Conservation (phyloP, 2,113 vertebrate species). For the Chitala chitala region DNA sequence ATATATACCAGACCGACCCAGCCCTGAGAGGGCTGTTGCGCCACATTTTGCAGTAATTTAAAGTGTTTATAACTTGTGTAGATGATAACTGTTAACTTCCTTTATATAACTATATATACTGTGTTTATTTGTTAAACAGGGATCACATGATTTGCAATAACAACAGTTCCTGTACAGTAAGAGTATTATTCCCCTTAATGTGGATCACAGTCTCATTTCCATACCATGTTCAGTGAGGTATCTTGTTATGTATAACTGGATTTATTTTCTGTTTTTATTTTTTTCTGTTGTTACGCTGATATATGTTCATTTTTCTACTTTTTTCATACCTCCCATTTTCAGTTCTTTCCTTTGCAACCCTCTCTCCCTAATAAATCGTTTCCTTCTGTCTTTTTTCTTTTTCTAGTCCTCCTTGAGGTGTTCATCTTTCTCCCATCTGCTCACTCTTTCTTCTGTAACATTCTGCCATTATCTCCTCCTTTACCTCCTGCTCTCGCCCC, state of each 20-base stretch:
- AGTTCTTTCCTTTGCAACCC: too few relatives aligned
- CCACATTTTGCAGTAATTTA: slow-evolving; percentile 1
- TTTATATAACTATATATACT: slow-evolving; percentile 2
- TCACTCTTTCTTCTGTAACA: too few relatives aligned
- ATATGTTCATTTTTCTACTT: neutral
- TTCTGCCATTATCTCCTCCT: too few relatives aligned
- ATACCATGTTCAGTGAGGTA: too few relatives aligned
- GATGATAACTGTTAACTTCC: neutral
- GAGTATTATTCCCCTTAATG: too few relatives aligned
- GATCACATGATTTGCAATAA: neutral
- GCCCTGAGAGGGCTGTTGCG: neutral
- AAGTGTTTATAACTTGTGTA: neutral
- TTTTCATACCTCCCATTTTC: neutral
- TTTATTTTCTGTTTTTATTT: too few relatives aligned
- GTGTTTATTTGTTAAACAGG: neutral
- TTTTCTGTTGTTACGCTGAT: too few relatives aligned
- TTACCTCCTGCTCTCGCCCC: too few relatives aligned
- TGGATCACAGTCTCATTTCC: too few relatives aligned
- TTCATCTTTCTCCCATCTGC: neutral
- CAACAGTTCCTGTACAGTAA: too few relatives aligned
- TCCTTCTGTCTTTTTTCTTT: neutral
- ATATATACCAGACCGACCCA: neutral
- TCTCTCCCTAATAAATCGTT: too few relatives aligned
- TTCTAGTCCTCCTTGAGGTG: neutral
- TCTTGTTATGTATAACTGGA: too few relatives aligned